Evolutionary conservation across 92 coral and sea anemone genomes (phyloP).

Genomic region (Blastomussa wellsi): DNA sequence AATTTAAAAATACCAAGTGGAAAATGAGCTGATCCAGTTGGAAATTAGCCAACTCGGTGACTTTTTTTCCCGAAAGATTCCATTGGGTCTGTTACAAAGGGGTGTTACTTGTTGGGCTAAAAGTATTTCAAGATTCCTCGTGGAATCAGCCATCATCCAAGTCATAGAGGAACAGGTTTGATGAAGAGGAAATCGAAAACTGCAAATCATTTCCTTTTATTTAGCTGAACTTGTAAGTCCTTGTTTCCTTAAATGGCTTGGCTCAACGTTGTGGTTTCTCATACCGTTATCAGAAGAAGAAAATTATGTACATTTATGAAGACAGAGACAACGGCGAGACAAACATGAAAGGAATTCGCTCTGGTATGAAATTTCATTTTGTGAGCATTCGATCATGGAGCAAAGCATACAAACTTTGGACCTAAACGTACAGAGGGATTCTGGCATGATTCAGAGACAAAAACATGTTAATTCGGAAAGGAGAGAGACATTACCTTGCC

Average conservation of each 20-base stretch:
- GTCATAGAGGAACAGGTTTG: not conserved
- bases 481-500: no score
- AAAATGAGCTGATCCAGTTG: no score
- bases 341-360: not conserved
- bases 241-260: not conserved
- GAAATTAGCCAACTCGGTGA: no score
- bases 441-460: no score
- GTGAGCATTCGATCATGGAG: no score
- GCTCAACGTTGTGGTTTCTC: not conserved
- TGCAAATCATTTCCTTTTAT: slow-evolving; percentile 3
- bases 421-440: no score
- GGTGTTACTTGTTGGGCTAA: not conserved
- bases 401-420: no score
- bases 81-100: no score
- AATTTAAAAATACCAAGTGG: no score
- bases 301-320: not conserved
- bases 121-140: not conserved
- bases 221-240: not conserved
- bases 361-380: no score
- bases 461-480: no score
- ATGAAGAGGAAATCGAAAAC: not conserved
- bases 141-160: not conserved
- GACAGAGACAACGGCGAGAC: not conserved
- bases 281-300: not conserved
- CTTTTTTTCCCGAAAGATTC: no score